phyloP scores from a whole-genome alignment of 2,888 invertebrate genomes.

The Drosophila gaucha region DNA sequence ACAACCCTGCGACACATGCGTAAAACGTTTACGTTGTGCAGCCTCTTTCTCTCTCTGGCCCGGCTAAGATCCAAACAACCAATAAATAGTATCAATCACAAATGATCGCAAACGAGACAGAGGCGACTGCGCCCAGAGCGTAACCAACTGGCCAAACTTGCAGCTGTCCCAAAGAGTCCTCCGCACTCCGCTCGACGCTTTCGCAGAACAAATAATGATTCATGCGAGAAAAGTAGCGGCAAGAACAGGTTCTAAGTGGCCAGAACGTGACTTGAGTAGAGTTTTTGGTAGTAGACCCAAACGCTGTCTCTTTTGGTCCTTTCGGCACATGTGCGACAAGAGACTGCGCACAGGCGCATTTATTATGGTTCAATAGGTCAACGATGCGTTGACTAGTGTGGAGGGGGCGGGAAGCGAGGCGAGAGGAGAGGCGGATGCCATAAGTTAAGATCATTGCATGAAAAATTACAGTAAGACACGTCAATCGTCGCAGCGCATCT shows the following conservation, averaged over 20 bases:
- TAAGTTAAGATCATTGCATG: slow-evolving; percentile 71
- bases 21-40: slow-evolving; percentile 39
- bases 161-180: slow-evolving; percentile 61
- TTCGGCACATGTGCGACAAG: slow-evolving; percentile 72
- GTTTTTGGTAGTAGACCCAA: slow-evolving; percentile 20
- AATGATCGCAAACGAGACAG: slow-evolving; percentile 74
- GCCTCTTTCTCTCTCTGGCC: slow-evolving; percentile 5
- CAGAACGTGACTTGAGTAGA: slow-evolving; percentile 56
- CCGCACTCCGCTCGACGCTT: slow-evolving; percentile 15
- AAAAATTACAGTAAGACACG: slow-evolving; percentile 80
- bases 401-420: slow-evolving; percentile 22
- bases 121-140: slow-evolving; percentile 69
- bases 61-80: slow-evolving; percentile 57
- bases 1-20: slow-evolving; percentile 66
- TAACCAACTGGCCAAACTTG: slow-evolving; percentile 66
- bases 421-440: slow-evolving; percentile 40
- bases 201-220: slow-evolving; percentile 76
- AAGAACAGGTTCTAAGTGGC: slow-evolving; percentile 66
- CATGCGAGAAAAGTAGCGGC: slow-evolving; percentile 77
- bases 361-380: slow-evolving; percentile 83
- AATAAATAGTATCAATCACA: slow-evolving; percentile 78
- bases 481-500: slow-evolving; percentile 73
- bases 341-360: slow-evolving; percentile 28
- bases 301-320: slow-evolving; percentile 53
- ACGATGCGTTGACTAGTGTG: slow-evolving; percentile 82